Evolutionary conservation across 2,888 invertebrate genomes (phyloP), one percentile per base, ranked within the genome.

Genomic region (Euplagia quadripunctaria): DNA sequence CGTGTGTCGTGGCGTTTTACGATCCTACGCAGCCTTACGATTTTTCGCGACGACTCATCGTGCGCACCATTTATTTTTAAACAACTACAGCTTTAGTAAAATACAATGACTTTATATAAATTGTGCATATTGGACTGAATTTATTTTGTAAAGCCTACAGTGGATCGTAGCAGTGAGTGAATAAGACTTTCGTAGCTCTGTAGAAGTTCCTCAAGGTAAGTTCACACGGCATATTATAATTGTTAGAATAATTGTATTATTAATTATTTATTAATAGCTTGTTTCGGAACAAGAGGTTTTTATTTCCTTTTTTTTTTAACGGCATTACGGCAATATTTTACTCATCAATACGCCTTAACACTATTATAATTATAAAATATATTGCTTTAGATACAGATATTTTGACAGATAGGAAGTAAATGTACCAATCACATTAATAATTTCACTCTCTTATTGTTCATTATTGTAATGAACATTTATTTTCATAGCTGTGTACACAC

Each of bases 121-220:
- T 74, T 80, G 85, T 84, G 77, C 77, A 69, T 78, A 76, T 73
- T 78, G 78, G 76, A 82, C 80, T 84, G 75, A 86, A 64, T 78
- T 74, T 51, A 76, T 64, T 58, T 46, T 73, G 52, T 68, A 68
- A 80, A 80, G 72, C 72, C 76, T 83, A 83, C 78, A 88, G 91
- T 92, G 92, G 77, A 80, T 77, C 80, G 80, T 82, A 87, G 87
- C 87, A 90, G 94, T 94, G 94, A 87, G 91, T 92, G 89, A 85
- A 86, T 87, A 84, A 85, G 85, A 87, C 85, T 86, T 82, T 86
- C 83, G 85, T 82, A 87, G 88, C 86, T 80, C 79, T 81, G 79
- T 84, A 85, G 84, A 86, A 87, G 89, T 89, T 82, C 85, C 87
- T 88, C 85, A 85, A 93, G 91, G 94, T 94, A 87, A 92, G 91